Evolutionary conservation across 2,113 vertebrate genomes (phyloP), one percentile per base, ranked within the genome.

Genomic region (Xiphophorus maculatus): DNA sequence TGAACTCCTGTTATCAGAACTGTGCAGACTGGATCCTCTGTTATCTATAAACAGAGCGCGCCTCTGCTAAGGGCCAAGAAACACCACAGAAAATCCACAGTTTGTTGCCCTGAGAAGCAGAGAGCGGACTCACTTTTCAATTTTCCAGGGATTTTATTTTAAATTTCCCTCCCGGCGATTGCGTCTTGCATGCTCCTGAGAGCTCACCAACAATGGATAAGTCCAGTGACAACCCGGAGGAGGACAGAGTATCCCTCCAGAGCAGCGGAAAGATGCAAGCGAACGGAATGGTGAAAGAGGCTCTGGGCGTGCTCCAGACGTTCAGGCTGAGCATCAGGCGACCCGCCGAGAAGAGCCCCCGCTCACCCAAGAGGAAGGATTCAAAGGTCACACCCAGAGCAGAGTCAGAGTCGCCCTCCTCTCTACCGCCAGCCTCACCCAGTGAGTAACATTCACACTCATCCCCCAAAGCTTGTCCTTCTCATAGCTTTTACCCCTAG

Each of bases 11-110:
- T 77, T 61, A 13, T 32, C 28, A 51, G 65, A 67, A 60, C 35
- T 19, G 32, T 11, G n/a, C 48, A 25, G n/a, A 27, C 62, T 58
- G 68, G 67, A 22, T 25, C 58, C 25, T 5, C 0, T 93, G 90
- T 94, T 94, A 28, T 79, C 76, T 77, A 92, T 94, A 90, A 94
- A 94, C 88, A 93, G 29, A 73, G 37, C 73, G 77, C 65, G 68
- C 69, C 44, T 30, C 65, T 12, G 28, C 71, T 58, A 48, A 33
- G 12, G 5, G 22, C 54, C n/a, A 63, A 69, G 54, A 80, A 28
- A 73, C 72, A 76, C 32, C 72, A 77, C 32, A 54, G 11, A 30
- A 25, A 28, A 3, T 42, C 54, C 30, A 2, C 1, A 1, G 40
- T 48, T 48, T 19, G 17, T 48, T 48, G 15, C 17, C 1, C 17